Percentiles rank a stretch among this genome's conserved stretches.
These are phyloP conservation scores for Aleadryas rufinucha DNA, from an alignment of 2,113 vertebrate genomes.

Conservation along the genomic window DNA sequence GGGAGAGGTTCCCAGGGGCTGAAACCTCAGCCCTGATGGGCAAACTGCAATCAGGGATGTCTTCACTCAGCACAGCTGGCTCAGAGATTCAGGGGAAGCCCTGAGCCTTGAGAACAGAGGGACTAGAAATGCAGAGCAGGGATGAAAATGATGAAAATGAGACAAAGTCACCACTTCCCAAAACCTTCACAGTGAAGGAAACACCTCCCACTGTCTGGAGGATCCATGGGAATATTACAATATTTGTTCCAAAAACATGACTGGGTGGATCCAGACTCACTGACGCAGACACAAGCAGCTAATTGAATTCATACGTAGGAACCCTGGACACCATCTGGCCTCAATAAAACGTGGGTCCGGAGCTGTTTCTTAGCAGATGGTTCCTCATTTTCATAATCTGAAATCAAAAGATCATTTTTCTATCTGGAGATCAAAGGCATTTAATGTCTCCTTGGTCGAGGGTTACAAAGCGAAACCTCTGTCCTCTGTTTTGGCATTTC, in stretches of 20 bases:
- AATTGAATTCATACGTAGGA: conserved; percentile 52
- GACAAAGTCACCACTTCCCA: conserved; percentile 39
- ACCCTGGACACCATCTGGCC: conserved; percentile 60
- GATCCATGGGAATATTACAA: conserved; percentile 57
- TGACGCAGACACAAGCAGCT: conserved; percentile 51
- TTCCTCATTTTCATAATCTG: conserved; percentile 21
- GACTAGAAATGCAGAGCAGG: conserved; percentile 41
- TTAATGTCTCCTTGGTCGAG: background rate
- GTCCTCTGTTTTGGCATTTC: background rate
- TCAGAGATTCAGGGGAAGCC: background rate
- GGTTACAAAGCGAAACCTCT: background rate
- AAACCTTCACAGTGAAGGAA: conserved; percentile 56
- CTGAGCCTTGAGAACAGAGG: background rate
- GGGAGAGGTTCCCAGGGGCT: background rate
- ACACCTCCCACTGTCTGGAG: conserved; percentile 54
- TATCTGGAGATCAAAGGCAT: conserved; percentile 20
- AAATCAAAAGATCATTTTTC: conserved; percentile 48
- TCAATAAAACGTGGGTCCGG: conserved; percentile 15
- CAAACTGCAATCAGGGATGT: background rate
- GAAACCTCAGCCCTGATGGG: background rate
- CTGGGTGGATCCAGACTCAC: conserved; percentile 36
- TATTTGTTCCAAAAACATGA: conserved; percentile 66
- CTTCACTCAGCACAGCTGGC: background rate
- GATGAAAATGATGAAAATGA: conserved; percentile 19
- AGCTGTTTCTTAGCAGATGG: conserved; percentile 18